Conservation (phyloP, 2,888 invertebrate species). For the Nephrotoma guestfalica region DNA sequence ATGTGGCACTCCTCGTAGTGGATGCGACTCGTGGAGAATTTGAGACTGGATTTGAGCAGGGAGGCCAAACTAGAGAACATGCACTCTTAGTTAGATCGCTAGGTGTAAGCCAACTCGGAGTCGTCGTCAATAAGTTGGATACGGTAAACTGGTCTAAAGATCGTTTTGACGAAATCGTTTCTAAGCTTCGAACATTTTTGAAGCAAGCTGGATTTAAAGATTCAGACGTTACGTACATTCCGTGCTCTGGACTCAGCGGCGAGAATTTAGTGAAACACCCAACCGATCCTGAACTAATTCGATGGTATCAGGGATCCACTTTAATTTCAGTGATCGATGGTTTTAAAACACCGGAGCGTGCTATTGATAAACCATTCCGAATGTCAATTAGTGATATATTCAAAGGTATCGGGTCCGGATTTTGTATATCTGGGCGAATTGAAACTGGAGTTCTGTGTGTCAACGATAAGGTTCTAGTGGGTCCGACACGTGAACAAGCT, state of each 20-base stretch:
- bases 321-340: conserved; percentile 77
- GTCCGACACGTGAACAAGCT: conserved; percentile 74
- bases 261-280: conserved; percentile 70
- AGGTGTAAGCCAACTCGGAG: conserved; percentile 87
- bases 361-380: conserved; percentile 76
- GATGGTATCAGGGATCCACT: conserved; percentile 74
- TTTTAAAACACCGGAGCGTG: conserved; percentile 75
- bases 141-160: conserved; percentile 86
- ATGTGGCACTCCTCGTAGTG: conserved; percentile 90
- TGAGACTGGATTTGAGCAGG: conserved; percentile 95
- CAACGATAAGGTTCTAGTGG: conserved; percentile 75
- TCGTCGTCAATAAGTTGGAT: conserved; percentile 95
- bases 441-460: conserved; percentile 79
- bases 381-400: conserved; percentile 90
- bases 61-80: conserved; percentile 96
- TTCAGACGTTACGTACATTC: conserved; percentile 72
- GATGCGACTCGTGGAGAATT: conserved; percentile 96
- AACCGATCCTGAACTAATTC: conserved; percentile 43
- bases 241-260: conserved; percentile 92
- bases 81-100: conserved; percentile 69
- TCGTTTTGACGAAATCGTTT: conserved; percentile 78
- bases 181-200: conserved; percentile 65
- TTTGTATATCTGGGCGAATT: conserved; percentile 80
- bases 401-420: conserved; percentile 82
- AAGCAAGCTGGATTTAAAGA: conserved; percentile 89